These are phyloP conservation scores for Drosophila paucipuncta DNA, from an alignment of 2,888 invertebrate species.

Conservation along the genomic window DNA sequence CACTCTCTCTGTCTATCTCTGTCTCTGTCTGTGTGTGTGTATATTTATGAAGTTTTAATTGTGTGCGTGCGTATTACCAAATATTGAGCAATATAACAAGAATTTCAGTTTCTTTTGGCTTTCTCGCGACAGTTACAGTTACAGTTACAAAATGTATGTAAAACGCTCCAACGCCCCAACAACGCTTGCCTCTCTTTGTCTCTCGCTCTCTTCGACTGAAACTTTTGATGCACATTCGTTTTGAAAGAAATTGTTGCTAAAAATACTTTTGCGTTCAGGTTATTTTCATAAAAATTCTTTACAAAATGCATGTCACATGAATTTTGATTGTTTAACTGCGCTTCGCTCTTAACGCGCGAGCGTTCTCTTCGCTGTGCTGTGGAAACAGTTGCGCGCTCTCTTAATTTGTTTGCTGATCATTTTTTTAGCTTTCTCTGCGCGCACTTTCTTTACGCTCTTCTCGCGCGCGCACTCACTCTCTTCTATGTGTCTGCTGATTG, in stretches of 20 bases:
- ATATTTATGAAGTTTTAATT: constrained; percentile 35
- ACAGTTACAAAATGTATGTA: constrained; percentile 56
- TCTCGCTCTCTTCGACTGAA: constrained; percentile 6
- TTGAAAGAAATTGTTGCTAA: constrained; percentile 51
- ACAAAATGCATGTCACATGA: constrained; percentile 56
- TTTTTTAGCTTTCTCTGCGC: constrained; percentile 37
- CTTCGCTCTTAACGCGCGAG: neutral
- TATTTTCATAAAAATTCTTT: constrained; percentile 57
- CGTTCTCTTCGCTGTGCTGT: neutral
- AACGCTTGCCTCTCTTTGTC: neutral
- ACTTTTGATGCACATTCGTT: constrained; percentile 43
- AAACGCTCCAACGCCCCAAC: constrained; percentile 15
- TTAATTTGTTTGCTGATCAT: constrained; percentile 29
- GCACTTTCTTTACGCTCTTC: constrained; percentile 50
- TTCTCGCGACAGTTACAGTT: constrained; percentile 62
- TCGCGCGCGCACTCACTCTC: neutral
- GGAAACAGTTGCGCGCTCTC: constrained; percentile 7
- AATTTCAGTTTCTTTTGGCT: constrained; percentile 79
- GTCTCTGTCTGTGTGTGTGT: constrained; percentile 33
- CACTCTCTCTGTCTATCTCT: neutral
- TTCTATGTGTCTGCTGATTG: constrained; percentile 6
- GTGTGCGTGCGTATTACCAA: constrained; percentile 73
- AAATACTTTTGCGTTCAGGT: constrained; percentile 49
- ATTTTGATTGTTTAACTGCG: constrained; percentile 44
- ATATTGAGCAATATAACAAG: constrained; percentile 79